Evolutionary conservation across 2,113 vertebrate genomes (phyloP).

Genomic region (Petrocephalus microphthalmus): DNA sequence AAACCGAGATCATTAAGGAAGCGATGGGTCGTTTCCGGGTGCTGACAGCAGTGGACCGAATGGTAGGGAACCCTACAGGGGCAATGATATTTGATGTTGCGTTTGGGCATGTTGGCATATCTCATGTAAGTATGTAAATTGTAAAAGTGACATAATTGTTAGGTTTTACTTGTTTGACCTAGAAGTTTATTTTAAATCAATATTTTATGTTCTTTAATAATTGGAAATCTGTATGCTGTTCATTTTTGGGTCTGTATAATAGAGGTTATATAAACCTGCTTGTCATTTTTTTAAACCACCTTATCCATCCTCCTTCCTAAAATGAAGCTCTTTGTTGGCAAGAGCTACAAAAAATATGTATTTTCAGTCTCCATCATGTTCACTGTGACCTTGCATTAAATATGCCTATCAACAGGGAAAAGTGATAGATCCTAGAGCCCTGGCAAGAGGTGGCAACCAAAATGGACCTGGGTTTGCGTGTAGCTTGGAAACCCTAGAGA

Average conservation of each 20-base stretch:
- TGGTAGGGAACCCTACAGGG: conserved; percentile 59
- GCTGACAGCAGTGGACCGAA: conserved; percentile 74
- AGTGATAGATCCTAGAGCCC: conserved; percentile 27
- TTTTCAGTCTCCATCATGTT: not conserved
- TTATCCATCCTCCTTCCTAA: not conserved
- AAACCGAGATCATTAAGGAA: conserved; percentile 89
- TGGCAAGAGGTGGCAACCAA: conserved; percentile 11
- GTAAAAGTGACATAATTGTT: not conserved
- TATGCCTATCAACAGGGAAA: conserved; percentile 38
- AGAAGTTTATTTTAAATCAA: not conserved
- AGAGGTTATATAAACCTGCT: not conserved
- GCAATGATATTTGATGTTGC: not conserved
- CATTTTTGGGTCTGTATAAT: not conserved
- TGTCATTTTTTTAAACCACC: not conserved
- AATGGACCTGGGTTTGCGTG: conserved; percentile 28
- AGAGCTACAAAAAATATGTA: not conserved
- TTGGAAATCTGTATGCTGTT: not conserved
- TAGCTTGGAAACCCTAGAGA: conserved; percentile 57
- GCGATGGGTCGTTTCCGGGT: conserved; percentile 81
- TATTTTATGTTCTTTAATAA: not conserved
- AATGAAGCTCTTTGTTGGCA: not conserved
- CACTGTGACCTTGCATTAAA: conserved; percentile 50
- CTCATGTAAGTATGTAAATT: not conserved
- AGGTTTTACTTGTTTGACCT: not conserved
- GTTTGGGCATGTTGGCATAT: not conserved